phyloP scores from a whole-genome alignment of 2,113 vertebrate species.

The Dascyllus trimaculatus region DNA sequence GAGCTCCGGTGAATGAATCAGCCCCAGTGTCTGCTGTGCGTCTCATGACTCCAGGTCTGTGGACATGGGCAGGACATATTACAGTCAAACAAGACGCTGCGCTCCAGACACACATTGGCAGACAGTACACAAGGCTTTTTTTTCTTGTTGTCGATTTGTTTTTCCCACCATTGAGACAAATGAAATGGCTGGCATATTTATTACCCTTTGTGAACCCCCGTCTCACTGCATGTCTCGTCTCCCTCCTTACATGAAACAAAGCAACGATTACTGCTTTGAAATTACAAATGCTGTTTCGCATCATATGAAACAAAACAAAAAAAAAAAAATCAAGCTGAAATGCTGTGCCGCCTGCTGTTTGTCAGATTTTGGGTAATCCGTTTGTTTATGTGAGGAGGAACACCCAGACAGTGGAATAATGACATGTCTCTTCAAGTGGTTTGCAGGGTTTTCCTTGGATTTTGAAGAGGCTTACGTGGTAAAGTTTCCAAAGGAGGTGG shows the following conservation, averaged over 20 bases:
- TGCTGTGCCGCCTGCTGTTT: slow-evolving; percentile 28
- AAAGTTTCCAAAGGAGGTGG: slow-evolving; percentile 40
- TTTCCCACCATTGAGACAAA: slow-evolving; percentile 47
- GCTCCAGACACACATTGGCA: slow-evolving; percentile 39
- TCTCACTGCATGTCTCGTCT: slow-evolving; percentile 27
- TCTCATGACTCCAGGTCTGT: slow-evolving; percentile 54
- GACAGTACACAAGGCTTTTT: slow-evolving; percentile 30
- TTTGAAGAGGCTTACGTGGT: slow-evolving; percentile 57
- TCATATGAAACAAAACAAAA: slow-evolving; percentile 9
- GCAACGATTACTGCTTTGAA: slow-evolving; percentile 54
- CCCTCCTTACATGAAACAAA: slow-evolving; percentile 30
- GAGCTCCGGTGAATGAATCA: slow-evolving; percentile 61
- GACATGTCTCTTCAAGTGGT: slow-evolving; percentile 64
- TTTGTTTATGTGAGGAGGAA: slow-evolving; percentile 68
- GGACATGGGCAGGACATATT: slow-evolving; percentile 29
- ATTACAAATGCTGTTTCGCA: slow-evolving; percentile 30
- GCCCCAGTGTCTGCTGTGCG: slow-evolving; percentile 49
- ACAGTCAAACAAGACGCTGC: slow-evolving; percentile 34
- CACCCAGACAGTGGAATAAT: slow-evolving; percentile 64
- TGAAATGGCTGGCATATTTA: slow-evolving; percentile 44
- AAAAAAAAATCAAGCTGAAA: slow-evolving; percentile 22
- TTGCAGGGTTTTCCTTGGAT: slow-evolving; percentile 61
- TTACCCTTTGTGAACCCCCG: slow-evolving; percentile 48
- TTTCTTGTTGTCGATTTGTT: slow-evolving; percentile 40
- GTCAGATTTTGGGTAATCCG: slow-evolving; percentile 67